phyloP scores from a whole-genome alignment of 2,888 invertebrate genomes.

The Brachycybe producta region DNA sequence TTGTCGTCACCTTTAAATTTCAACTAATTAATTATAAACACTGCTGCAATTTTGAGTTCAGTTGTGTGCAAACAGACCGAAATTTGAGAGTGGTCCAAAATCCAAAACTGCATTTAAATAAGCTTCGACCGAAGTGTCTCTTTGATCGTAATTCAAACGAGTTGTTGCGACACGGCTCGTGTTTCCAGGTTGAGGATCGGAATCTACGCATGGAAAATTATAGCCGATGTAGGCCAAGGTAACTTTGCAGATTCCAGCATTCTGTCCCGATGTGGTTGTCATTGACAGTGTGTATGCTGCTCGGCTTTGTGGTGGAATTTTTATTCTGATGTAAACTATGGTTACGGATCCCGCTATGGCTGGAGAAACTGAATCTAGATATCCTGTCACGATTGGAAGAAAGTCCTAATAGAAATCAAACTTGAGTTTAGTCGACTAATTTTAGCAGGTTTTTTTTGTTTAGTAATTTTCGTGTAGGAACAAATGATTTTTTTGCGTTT shows the following conservation, averaged over 20 bases:
- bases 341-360: conserved; percentile 1
- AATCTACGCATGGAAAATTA: conserved; percentile 12
- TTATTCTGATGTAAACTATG: conserved; percentile 1
- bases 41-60: background rate
- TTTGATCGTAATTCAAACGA: conserved; percentile 3
- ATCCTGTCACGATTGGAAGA: background rate
- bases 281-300: conserved; percentile 5
- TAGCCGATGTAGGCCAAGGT: conserved; percentile 3
- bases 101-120: conserved; percentile 1
- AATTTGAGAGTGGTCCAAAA: conserved; percentile 9
- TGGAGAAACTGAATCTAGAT: background rate
- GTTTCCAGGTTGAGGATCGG: conserved; percentile 3
- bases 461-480: too few relatives aligned
- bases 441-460: too few relatives aligned
- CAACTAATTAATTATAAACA: background rate
- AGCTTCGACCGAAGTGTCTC: background rate
- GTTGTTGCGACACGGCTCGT: conserved; percentile 2
- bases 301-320: conserved; percentile 5
- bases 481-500: too few relatives aligned
- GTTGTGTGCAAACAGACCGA: background rate
- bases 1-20: background rate
- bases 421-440: too few relatives aligned
- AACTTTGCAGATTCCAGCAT: conserved; percentile 2
- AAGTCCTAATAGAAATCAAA: background rate
- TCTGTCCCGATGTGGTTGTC: background rate